phyloP scores from a whole-genome alignment of 2,797 vertebrate genomes.

The Manis crassicaudata region DNA sequence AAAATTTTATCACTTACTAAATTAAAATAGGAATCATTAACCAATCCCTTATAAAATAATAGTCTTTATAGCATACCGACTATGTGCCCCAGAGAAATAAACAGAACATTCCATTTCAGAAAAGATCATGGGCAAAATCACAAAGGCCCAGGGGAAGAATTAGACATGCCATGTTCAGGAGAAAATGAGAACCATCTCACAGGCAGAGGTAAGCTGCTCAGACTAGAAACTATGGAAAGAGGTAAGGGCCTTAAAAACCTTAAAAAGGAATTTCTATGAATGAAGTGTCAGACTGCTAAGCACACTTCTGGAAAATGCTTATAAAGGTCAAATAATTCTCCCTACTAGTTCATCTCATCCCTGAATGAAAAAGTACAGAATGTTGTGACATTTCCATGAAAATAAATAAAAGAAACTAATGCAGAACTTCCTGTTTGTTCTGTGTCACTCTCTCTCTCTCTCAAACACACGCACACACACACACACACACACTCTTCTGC shows the following conservation, averaged over 20 bases:
- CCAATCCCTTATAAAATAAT: background rate
- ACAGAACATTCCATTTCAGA: background rate
- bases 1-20: background rate
- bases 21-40: background rate
- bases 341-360: background rate
- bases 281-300: background rate
- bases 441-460: too few relatives aligned
- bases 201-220: background rate
- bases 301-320: background rate
- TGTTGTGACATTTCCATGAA: background rate
- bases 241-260: background rate
- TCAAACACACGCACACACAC: background rate
- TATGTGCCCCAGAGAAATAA: background rate
- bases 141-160: background rate
- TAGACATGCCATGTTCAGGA: background rate
- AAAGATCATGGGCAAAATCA: background rate
- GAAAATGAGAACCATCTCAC: background rate
- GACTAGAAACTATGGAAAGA: background rate
- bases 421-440: background rate
- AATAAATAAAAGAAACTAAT: background rate
- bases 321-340: background rate
- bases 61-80: background rate
- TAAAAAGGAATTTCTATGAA: background rate
- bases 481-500: background rate
- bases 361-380: background rate